phyloP scores from a whole-genome alignment of 2,113 vertebrate genomes.

The Aegithalos caudatus region DNA sequence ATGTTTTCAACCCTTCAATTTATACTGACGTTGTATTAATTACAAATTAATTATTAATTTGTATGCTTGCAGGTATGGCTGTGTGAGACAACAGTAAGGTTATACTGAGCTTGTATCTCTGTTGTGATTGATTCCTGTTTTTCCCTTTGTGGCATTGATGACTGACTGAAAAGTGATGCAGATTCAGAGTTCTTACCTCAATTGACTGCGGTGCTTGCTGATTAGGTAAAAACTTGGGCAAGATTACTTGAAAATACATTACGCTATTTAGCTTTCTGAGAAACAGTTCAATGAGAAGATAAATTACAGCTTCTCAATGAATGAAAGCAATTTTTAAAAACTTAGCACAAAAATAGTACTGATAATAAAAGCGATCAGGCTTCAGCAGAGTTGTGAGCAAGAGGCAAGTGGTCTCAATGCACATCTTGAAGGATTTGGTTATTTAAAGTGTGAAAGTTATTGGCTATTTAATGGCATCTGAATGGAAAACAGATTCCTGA shows the following conservation, averaged over 20 bases:
- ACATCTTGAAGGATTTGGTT: slow-evolving; percentile 56
- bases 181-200: neutral
- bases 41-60: no score
- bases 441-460: slow-evolving; percentile 59
- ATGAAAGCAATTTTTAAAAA: slow-evolving; percentile 11
- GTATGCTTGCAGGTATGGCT: neutral
- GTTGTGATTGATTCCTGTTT: neutral
- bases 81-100: neutral
- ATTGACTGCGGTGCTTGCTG: neutral
- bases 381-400: neutral
- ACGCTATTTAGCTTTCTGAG: neutral
- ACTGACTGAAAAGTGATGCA: neutral
- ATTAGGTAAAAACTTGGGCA: neutral
- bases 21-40: neutral
- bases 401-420: neutral
- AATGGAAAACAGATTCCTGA: slow-evolving; percentile 59
- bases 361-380: neutral
- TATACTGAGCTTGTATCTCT: neutral
- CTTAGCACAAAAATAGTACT: neutral
- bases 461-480: slow-evolving; percentile 37
- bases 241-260: neutral
- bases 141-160: neutral
- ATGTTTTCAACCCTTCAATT: neutral
- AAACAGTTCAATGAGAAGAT: neutral
- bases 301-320: neutral